These are phyloP conservation scores for Ariolimax columbianus DNA, from an alignment of 2,888 invertebrate genomes.

Conservation along the genomic window DNA sequence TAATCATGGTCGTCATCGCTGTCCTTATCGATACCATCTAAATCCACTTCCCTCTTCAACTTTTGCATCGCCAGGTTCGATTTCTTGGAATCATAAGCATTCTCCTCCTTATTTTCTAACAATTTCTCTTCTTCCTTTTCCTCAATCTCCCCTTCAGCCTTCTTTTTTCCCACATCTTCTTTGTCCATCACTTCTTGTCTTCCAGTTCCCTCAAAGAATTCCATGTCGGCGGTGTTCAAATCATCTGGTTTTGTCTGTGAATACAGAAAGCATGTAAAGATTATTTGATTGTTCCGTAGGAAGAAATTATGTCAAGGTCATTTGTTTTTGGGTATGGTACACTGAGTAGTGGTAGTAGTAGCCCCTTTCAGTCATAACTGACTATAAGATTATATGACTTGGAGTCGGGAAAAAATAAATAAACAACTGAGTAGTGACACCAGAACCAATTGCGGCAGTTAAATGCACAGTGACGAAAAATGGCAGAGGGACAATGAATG, in stretches of 20 bases:
- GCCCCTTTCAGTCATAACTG: no score
- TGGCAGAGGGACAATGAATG: no score
- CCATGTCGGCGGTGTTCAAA: slow-evolving; percentile 64
- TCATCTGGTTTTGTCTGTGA: slow-evolving; percentile 47
- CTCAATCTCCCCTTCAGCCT: neutral
- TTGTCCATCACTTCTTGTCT: neutral
- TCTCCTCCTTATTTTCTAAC: neutral
- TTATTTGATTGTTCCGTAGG: neutral
- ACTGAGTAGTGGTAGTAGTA: no score
- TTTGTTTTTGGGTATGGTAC: no score
- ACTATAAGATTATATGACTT: no score
- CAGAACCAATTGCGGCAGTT: no score
- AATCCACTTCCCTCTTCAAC: slow-evolving; percentile 4
- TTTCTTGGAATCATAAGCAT: neutral
- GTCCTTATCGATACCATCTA: slow-evolving; percentile 33
- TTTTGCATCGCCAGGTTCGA: neutral
- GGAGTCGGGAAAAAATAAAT: no score
- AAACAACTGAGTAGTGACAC: no score
- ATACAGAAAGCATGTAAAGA: neutral
- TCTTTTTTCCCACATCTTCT: slow-evolving; percentile 45
- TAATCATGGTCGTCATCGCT: slow-evolving; percentile 28
- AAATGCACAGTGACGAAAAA: no score
- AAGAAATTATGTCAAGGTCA: neutral
- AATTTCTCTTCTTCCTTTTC: neutral
- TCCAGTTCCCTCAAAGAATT: slow-evolving; percentile 65